A percentile compares a stretch with the other conserved stretches of the same genome.
Evolutionary conservation across 2,888 invertebrate genomes (phyloP).

Genomic region (Heliconius erato): DNA sequence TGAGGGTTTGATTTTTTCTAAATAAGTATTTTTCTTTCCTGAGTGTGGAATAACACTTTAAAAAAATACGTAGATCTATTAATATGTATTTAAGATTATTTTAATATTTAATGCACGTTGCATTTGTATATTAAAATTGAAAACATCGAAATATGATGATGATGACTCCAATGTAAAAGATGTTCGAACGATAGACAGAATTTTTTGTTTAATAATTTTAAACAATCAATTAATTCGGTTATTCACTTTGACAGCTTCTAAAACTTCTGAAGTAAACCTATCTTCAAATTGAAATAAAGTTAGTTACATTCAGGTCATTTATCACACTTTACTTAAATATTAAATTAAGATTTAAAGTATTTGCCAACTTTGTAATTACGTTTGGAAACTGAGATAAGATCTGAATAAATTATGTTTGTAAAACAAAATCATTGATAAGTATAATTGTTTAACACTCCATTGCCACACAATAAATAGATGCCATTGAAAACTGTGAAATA

Average conservation of each 20-base stretch:
- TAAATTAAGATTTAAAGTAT: conserved; percentile 33
- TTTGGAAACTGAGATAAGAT: neutral
- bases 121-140: neutral
- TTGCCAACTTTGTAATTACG: conserved; percentile 25
- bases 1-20: too few relatives aligned
- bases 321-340: conserved; percentile 31
- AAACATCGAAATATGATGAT: too few relatives aligned
- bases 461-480: neutral
- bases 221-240: conserved; percentile 31
- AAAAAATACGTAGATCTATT: too few relatives aligned
- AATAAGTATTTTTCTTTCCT: too few relatives aligned
- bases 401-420: neutral
- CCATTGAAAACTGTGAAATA: neutral
- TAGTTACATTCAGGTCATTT: conserved; percentile 35
- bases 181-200: neutral
- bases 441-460: neutral
- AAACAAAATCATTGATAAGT: conserved; percentile 19
- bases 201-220: conserved; percentile 26
- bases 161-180: neutral
- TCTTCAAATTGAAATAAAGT: conserved; percentile 38
- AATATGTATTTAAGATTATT: too few relatives aligned
- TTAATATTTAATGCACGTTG: neutral
- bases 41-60: too few relatives aligned
- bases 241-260: conserved; percentile 30
- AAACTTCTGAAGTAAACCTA: conserved; percentile 34